phyloP scores from a whole-genome alignment of 2,888 invertebrate genomes.

The Lysandra coridon region DNA sequence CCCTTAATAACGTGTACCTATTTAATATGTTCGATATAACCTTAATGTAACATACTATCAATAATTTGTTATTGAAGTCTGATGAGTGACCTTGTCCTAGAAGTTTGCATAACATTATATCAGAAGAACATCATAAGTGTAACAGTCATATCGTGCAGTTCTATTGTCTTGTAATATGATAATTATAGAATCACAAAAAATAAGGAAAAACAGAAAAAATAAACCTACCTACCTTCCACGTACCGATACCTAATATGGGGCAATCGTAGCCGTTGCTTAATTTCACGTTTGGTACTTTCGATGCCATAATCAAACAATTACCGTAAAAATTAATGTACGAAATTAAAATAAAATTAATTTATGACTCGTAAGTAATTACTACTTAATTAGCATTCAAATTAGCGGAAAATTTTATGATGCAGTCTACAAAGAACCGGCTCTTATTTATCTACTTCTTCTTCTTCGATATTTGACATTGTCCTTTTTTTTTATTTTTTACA shows the following conservation, averaged over 20 bases:
- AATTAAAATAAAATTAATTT: neutral
- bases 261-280: slow-evolving; percentile 83
- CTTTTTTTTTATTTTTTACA: neutral
- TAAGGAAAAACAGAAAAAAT: neutral
- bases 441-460: slow-evolving; percentile 6
- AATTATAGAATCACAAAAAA: neutral
- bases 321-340: neutral
- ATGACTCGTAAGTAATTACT: neutral
- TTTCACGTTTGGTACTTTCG: slow-evolving; percentile 74
- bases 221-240: slow-evolving; percentile 84
- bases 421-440: neutral
- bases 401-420: neutral
- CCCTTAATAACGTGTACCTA: no score
- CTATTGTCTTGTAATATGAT: neutral
- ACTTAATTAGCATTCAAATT: neutral
- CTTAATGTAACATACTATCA: no score
- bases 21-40: no score
- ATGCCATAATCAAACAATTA: slow-evolving; percentile 53
- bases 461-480: neutral
- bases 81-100: neutral
- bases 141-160: neutral
- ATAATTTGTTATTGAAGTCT: neutral
- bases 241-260: slow-evolving; percentile 88
- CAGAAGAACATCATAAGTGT: neutral
- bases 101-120: neutral